These are phyloP conservation scores for Thymelicus lineola DNA, from an alignment of 2,888 invertebrate genomes.

Conservation along the genomic window DNA sequence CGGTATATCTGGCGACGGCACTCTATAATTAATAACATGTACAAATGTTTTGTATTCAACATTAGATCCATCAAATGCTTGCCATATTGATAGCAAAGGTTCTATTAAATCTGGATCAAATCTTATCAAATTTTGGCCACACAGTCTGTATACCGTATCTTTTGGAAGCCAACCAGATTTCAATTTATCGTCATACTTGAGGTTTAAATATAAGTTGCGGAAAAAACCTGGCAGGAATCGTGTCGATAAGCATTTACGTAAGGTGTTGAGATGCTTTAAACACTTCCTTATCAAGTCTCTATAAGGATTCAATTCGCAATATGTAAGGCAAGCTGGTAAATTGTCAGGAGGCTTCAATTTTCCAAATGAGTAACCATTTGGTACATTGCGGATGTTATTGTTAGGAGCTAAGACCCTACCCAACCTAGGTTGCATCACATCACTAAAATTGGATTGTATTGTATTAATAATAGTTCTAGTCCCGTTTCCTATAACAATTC, in stretches of 20 bases:
- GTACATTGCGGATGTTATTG: slow-evolving; percentile 74
- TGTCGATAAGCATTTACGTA: slow-evolving; percentile 62
- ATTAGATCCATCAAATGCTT: slow-evolving; percentile 71
- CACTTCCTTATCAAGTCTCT: slow-evolving; percentile 72
- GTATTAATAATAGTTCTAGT: slow-evolving; percentile 63
- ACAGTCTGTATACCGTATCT: slow-evolving; percentile 70
- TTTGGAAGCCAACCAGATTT: slow-evolving; percentile 76
- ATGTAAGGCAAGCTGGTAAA: slow-evolving; percentile 72
- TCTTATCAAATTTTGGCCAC: slow-evolving; percentile 68
- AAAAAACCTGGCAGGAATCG: slow-evolving; percentile 66
- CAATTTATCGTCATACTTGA: slow-evolving; percentile 67
- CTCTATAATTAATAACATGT: slow-evolving; percentile 74
- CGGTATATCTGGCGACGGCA: slow-evolving; percentile 68
- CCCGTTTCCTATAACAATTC: slow-evolving; percentile 62
- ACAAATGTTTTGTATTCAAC: slow-evolving; percentile 81
- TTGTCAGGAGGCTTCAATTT: slow-evolving; percentile 69
- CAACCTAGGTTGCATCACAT: slow-evolving; percentile 61
- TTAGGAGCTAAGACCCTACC: slow-evolving; percentile 77
- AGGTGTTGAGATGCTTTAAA: slow-evolving; percentile 72
- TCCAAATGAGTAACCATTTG: slow-evolving; percentile 78
- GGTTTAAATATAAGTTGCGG: slow-evolving; percentile 59
- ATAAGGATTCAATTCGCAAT: slow-evolving; percentile 63
- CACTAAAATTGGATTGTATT: slow-evolving; percentile 70
- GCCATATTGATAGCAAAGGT: slow-evolving; percentile 73
- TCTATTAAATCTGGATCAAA: slow-evolving; percentile 79